Evolutionary conservation across 2,888 invertebrate species (phyloP).

Genomic region (Patella ulyssiponensis): DNA sequence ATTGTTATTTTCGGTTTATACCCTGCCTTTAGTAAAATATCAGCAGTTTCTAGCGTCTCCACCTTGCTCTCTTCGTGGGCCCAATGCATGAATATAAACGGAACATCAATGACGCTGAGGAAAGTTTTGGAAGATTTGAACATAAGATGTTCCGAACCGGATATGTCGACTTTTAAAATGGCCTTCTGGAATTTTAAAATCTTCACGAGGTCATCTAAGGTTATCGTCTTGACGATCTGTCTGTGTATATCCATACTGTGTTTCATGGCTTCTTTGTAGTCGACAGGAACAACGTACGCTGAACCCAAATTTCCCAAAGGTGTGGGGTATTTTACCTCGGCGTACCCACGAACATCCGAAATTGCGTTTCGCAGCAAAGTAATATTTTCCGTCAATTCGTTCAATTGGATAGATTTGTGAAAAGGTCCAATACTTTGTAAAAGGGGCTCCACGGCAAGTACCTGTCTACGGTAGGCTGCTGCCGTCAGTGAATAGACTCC

Average conservation of each 20-base stretch:
- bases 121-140: conserved; percentile 30
- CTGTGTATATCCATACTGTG: conserved; percentile 11
- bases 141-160: conserved; percentile 27
- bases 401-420: conserved; percentile 34
- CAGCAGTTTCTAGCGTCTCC: neutral
- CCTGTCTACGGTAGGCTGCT: conserved; percentile 30
- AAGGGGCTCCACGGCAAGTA: conserved; percentile 41
- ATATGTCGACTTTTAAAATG: conserved; percentile 42
- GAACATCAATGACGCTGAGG: conserved; percentile 35
- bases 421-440: conserved; percentile 30
- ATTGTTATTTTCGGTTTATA: conserved; percentile 14
- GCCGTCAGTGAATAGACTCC: conserved; percentile 40
- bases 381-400: conserved; percentile 28
- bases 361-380: conserved; percentile 37
- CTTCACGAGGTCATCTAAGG: conserved; percentile 33
- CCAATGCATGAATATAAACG: conserved; percentile 45
- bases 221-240: conserved; percentile 30
- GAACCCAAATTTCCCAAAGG: conserved; percentile 14
- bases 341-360: conserved; percentile 31
- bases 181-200: conserved; percentile 31
- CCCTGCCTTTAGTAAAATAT: conserved; percentile 4
- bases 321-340: conserved; percentile 10
- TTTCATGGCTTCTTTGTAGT: neutral
- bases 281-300: conserved; percentile 11
- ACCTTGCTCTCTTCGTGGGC: neutral